Percentiles rank a stretch among this genome's conserved stretches.
Conservation (phyloP, 1,140 invertebrate species). For the Harpegnathos saltator region DNA sequence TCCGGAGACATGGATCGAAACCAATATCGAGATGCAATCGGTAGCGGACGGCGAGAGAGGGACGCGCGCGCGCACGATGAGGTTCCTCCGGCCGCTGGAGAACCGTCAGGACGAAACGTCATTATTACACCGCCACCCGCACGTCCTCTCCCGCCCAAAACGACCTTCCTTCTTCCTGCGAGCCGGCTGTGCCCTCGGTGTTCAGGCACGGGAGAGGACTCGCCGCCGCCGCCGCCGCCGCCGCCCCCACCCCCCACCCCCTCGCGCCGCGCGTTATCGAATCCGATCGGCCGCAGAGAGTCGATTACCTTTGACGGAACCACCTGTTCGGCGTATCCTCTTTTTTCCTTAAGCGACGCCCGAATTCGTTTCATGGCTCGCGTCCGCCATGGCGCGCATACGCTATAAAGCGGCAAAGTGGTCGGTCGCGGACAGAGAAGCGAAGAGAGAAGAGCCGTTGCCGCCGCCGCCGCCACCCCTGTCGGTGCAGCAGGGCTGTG, state of each 20-base stretch:
- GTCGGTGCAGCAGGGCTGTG: neutral
- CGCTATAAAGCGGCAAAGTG: constrained; percentile 67
- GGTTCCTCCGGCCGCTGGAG: no score
- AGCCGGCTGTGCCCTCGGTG: no score
- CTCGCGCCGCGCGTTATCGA: constrained; percentile 46
- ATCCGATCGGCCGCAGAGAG: constrained; percentile 67
- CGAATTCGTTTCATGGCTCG: constrained; percentile 67
- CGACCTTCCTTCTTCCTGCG: neutral
- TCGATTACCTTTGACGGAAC: constrained; percentile 77
- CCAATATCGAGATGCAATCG: neutral
- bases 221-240: no score
- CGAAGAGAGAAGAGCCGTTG: constrained; percentile 45
- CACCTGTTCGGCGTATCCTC: constrained; percentile 74
- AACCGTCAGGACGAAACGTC: constrained; percentile 21
- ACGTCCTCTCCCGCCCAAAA: neutral
- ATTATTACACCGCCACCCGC: constrained; percentile 44
- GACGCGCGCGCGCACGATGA: no score
- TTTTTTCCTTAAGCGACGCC: constrained; percentile 61
- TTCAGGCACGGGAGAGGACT: neutral
- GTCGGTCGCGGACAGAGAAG: constrained; percentile 63
- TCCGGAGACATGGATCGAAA: neutral
- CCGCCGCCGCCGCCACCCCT: constrained; percentile 33
- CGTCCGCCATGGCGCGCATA: constrained; percentile 46
- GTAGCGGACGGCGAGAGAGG: neutral
- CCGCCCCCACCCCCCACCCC: no score